phyloP scores from a whole-genome alignment of 2,113 vertebrate genomes.

The Chrysemys picta region DNA sequence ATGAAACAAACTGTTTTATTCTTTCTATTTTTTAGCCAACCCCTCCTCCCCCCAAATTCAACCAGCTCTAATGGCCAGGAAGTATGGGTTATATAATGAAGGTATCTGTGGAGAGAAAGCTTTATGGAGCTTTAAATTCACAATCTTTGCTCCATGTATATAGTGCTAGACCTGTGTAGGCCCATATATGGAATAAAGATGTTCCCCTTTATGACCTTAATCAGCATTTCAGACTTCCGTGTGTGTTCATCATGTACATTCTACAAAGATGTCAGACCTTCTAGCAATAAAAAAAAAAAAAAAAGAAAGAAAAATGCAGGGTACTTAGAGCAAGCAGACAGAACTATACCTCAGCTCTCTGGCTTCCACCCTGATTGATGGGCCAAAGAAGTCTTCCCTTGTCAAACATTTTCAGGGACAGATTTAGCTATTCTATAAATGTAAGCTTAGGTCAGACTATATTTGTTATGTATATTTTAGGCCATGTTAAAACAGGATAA shows the following conservation, averaged over 20 bases:
- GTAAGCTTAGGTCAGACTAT: background rate
- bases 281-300: background rate
- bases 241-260: background rate
- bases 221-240: background rate
- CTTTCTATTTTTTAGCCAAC: background rate
- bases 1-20: background rate
- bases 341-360: background rate
- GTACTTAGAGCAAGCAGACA: background rate
- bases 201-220: background rate
- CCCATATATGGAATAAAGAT: background rate
- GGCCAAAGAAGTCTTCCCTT: background rate
- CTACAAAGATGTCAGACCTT: background rate
- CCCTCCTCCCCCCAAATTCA: background rate
- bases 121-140: rapidly evolving
- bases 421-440: background rate
- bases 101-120: background rate
- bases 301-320: background rate
- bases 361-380: background rate
- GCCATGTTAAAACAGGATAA: background rate
- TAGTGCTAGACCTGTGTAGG: background rate
- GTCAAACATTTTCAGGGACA: background rate
- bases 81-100: background rate
- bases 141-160: background rate
- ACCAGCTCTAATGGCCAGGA: background rate
- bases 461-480: background rate